Evolutionary conservation across 2,113 vertebrate genomes (phyloP), one percentile per base, ranked within the genome.

Genomic region (Andinoacara biseriatus): DNA sequence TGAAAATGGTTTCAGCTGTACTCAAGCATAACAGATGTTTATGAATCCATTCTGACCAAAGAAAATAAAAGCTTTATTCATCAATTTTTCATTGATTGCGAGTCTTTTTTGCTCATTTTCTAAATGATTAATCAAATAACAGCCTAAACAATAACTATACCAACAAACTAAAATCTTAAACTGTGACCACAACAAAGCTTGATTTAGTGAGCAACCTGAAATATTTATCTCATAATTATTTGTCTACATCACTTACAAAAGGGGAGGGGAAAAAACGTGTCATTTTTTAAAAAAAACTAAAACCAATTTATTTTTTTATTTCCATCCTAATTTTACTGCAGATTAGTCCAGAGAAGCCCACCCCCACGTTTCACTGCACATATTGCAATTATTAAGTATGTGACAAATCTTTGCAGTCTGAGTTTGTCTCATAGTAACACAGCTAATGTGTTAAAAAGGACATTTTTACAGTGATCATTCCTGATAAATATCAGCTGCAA

Each of bases 401-500:
- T 62, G 52, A 74, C 46, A 54, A 24, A 76, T 82, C 3, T 72
- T 63, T 86, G 11, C 58, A 33, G 26, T 58, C 29, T 49, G 14
- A 33, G 72, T 80, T 69, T 20, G 20, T 35, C 22, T 33, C 65
- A 72, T 46, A 63, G 54, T 56, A 65, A 24, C 31, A 43, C 13
- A 14, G 15, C 57, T 10, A 83, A 10, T 11, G 18, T 69, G 43
- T 59, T 38, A 6, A 69, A 0, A 60, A 13, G 18, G 10, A 11
- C 11, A 26, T 20, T 6, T 84, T 22, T 77, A 24, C 17, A 76
- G 62, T 15, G 29, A 60, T 31, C 15, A 18, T 6, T 31, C 0
- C 2, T 82, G 43, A 18, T 67, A 13, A 82, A 74, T 80, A 85
- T 81, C 14, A 69, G 60, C 78, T 78, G 43, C 40, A 59, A 59